phyloP scores from a whole-genome alignment of 1,140 invertebrate genomes.

The Archivesica marissinica region DNA sequence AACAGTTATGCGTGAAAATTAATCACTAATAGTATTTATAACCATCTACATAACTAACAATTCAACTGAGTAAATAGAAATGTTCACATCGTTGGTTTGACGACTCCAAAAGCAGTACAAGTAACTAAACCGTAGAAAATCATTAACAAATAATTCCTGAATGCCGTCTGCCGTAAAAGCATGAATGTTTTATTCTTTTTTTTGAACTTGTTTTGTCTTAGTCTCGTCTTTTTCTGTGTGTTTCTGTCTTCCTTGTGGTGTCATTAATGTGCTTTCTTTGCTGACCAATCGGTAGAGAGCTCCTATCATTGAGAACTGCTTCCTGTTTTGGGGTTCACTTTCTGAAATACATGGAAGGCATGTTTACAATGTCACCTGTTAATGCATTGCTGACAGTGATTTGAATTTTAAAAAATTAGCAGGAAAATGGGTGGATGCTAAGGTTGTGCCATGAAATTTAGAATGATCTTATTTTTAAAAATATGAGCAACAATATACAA shows the following conservation, averaged over 20 bases:
- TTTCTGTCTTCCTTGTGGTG: conserved; percentile 51
- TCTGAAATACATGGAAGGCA: conserved; percentile 19
- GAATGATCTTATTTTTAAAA: too few species aligned
- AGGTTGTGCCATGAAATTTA: too few species aligned
- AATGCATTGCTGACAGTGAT: too few species aligned
- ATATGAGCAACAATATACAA: too few species aligned
- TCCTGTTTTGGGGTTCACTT: conserved; percentile 39
- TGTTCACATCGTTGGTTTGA: too few species aligned
- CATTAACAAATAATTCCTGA: conserved; percentile 6
- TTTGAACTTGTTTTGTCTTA: conserved; percentile 28
- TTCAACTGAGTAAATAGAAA: not conserved
- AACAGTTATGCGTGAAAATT: conserved; percentile 29
- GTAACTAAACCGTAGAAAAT: not conserved
- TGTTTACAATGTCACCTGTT: too few species aligned
- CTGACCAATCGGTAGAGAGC: conserved; percentile 59
- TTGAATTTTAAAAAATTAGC: too few species aligned
- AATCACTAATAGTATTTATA: conserved; percentile 28
- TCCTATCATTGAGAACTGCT: conserved; percentile 62
- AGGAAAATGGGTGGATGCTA: too few species aligned
- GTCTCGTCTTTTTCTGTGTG: conserved; percentile 9
- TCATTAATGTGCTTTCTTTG: conserved; percentile 54
- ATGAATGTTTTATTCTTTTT: conserved; percentile 34
- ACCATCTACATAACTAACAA: conserved; percentile 30
- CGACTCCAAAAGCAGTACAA: not conserved
- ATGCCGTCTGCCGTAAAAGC: conserved; percentile 25